Evolutionary conservation across 2,888 invertebrate species (phyloP), one percentile per base, ranked within the genome.

Genomic region (Chymomyza caudatula): DNA sequence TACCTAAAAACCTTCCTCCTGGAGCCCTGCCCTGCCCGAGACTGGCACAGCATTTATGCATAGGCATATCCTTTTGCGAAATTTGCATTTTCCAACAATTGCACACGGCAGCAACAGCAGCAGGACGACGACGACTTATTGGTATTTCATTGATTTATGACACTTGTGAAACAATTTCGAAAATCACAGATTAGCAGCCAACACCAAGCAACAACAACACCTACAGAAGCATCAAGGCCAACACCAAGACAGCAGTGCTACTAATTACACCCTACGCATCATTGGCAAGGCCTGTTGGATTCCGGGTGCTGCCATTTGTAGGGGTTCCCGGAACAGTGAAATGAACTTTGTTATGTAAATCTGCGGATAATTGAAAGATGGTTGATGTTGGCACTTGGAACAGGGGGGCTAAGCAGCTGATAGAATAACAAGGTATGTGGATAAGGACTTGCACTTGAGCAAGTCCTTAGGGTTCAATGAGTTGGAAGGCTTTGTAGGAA

Each of bases 111-210:
- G 54, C 63, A 67, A 58, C 57, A n/a, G 55, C 49, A 19, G 37
- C 22, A 11, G 17, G 56, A 52, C 60, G 77, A 64, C 67, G 78
- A 86, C 80, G 85, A 86, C 87, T 88, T 89, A 89, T 89, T 89
- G 88, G 89, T 84, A 87, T 83, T 85, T 77, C 79, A 89, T 88
- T 89, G 89, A 89, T 89, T 89, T 89, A 89, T 89, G 89, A 86
- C 88, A 89, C 88, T 89, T 88, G 83, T 84, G 86, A 87, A 82
- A 88, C 87, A 88, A 88, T 88, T 88, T 84, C 74, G 81, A 87
- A 88, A 88, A 88, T 88, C 88, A 88, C 83, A 88, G 88, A 88
- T 88, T 88, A 88, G 83, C 80, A 76, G 74, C 65, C 75, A 60
- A 56, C 54, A n/a, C n/a, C n/a, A 13, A 4, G 53, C 53, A 25